A percentile compares a stretch with the other conserved stretches of the same genome.
Conservation (phyloP, 2,113 vertebrate species). For the Melanocharis versteri region DNA sequence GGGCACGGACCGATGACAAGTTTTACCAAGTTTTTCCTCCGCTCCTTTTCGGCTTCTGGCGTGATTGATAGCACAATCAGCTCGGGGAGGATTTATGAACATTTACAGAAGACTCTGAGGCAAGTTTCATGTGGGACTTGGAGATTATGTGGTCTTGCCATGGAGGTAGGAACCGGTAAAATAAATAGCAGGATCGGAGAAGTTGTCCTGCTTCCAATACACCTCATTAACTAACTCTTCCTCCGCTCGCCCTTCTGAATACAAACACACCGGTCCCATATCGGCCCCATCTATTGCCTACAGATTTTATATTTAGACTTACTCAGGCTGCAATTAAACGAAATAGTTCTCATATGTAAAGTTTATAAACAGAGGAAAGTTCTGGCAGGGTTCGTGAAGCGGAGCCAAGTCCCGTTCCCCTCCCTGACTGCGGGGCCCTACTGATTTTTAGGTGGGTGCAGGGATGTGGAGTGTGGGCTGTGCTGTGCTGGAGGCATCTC, state of each 20-base stretch:
- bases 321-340: constrained; percentile 43
- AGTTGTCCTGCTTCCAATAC: constrained; percentile 49
- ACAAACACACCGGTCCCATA: constrained; percentile 23
- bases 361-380: constrained; percentile 54
- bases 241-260: constrained; percentile 3
- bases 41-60: neutral
- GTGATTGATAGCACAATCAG: constrained; percentile 47
- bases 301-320: constrained; percentile 44
- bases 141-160: constrained; percentile 52
- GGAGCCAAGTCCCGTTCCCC: neutral
- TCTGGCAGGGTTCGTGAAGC: constrained; percentile 8
- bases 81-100: constrained; percentile 23
- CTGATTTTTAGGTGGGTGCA: neutral
- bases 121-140: constrained; percentile 57
- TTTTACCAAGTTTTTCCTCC: constrained; percentile 50
- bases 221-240: constrained; percentile 55
- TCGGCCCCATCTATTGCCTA: constrained; percentile 35
- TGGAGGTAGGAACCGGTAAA: constrained; percentile 37
- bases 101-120: constrained; percentile 52
- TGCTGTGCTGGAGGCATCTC: neutral
- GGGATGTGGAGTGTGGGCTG: neutral
- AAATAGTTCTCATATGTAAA: constrained; percentile 59
- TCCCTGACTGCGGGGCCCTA: neutral
- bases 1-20: neutral
- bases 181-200: constrained; percentile 42